A percentile compares a stretch with the other conserved stretches of the same genome.
Evolutionary conservation across 2,888 invertebrate genomes (phyloP).

Genomic region (Torymus auratus): DNA sequence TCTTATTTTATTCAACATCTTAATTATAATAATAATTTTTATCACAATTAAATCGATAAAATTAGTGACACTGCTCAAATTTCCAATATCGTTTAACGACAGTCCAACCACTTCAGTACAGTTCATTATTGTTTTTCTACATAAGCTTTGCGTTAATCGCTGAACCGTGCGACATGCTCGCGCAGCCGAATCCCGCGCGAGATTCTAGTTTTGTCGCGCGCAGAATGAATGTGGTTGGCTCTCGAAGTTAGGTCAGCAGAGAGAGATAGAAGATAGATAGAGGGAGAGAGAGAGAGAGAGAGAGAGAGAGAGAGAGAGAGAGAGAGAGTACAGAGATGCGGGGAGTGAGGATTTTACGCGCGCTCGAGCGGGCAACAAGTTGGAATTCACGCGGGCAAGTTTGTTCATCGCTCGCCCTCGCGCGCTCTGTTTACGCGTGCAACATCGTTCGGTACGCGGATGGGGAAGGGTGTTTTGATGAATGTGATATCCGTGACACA

Average conservation of each 20-base stretch:
- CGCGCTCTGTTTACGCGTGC: slow-evolving; percentile 7
- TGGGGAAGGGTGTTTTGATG: neutral
- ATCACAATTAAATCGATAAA: too few species aligned
- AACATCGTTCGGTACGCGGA: neutral
- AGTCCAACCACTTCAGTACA: too few species aligned
- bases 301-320: neutral
- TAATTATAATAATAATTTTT: too few species aligned
- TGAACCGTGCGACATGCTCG: neutral
- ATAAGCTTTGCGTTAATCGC: neutral
- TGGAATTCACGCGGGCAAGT: slow-evolving; percentile 27
- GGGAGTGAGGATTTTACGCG: neutral
- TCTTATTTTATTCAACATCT: too few species aligned
- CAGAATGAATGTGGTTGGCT: slow-evolving; percentile 16
- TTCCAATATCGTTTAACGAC: too few species aligned
- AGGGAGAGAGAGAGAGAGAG: neutral
- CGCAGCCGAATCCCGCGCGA: neutral
- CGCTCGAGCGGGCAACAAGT: slow-evolving; percentile 32
- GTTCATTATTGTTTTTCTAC: slow-evolving; percentile 7
- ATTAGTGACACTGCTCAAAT: too few species aligned
- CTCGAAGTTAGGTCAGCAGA: neutral
- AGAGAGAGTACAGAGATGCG: neutral
- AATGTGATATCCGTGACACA: slow-evolving; percentile 13
- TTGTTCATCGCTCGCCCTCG: slow-evolving; percentile 6
- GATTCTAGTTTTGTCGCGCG: slow-evolving; percentile 33
- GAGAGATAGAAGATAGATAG: too few species aligned